A percentile compares a stretch with the other conserved stretches of the same genome.
phyloP scores from a whole-genome alignment of 1,140 invertebrate genomes.

The Caenorhabditis tropicalis region DNA sequence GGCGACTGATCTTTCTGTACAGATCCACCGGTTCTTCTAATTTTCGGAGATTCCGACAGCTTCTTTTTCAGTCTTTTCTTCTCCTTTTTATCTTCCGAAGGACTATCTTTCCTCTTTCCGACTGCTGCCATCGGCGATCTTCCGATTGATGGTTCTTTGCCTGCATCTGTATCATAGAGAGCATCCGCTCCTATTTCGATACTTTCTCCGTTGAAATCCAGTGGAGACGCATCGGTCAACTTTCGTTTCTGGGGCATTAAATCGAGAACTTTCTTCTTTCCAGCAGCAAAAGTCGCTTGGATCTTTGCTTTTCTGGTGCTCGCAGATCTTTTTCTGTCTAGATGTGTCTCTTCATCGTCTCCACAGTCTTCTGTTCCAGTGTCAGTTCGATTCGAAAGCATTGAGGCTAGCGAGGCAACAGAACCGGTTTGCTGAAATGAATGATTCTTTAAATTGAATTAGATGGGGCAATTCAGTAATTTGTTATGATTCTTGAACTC shows the following conservation, averaged over 20 bases:
- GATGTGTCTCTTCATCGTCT: slow-evolving; percentile 9
- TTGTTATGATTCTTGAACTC: too few relatives aligned
- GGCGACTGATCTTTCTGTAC: background rate
- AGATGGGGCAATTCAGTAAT: too few relatives aligned
- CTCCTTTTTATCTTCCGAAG: slow-evolving; percentile 51
- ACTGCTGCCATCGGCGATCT: background rate
- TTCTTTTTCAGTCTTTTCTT: slow-evolving; percentile 52
- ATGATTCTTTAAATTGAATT: background rate
- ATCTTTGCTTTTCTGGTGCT: slow-evolving; percentile 32
- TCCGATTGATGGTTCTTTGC: background rate
- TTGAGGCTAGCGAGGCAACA: slow-evolving; percentile 37
- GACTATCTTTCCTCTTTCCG: slow-evolving; percentile 46
- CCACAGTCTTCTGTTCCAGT: slow-evolving; percentile 40
- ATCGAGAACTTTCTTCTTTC: slow-evolving; percentile 52
- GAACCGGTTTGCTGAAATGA: slow-evolving; percentile 46
- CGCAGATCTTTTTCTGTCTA: background rate
- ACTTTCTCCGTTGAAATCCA: slow-evolving; percentile 15
- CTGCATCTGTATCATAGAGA: slow-evolving; percentile 4
- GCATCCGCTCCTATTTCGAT: slow-evolving; percentile 52
- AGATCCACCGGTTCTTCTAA: background rate
- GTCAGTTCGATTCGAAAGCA: slow-evolving; percentile 31
- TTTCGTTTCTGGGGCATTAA: slow-evolving; percentile 48
- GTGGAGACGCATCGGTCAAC: background rate
- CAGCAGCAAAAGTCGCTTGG: slow-evolving; percentile 42
- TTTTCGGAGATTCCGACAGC: slow-evolving; percentile 36